phyloP scores from a whole-genome alignment of 2,888 invertebrate genomes.

The Unio delphinus region DNA sequence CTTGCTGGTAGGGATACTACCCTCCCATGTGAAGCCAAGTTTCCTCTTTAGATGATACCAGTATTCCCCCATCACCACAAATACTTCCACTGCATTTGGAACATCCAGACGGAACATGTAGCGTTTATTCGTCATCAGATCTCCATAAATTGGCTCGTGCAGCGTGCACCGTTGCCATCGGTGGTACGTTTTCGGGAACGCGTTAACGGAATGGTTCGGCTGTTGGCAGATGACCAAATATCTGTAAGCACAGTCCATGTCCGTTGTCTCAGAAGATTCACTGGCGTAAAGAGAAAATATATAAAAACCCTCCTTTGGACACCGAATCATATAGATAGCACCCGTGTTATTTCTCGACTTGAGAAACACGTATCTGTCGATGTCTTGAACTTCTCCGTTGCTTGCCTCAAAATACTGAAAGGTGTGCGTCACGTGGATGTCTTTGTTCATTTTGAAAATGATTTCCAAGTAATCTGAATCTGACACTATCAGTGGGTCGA shows the following conservation, averaged over 20 bases:
- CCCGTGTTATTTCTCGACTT: constrained; percentile 59
- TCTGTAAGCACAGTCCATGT: constrained; percentile 63
- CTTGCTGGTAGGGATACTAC: constrained; percentile 56
- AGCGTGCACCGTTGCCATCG: constrained; percentile 65
- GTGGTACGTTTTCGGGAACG: constrained; percentile 63
- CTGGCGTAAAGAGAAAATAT: constrained; percentile 66
- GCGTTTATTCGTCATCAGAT: constrained; percentile 62
- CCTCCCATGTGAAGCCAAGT: constrained; percentile 63
- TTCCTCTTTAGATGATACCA: constrained; percentile 64
- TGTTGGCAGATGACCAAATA: constrained; percentile 67
- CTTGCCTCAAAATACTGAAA: constrained; percentile 63
- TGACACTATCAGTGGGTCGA: constrained; percentile 60
- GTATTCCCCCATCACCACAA: constrained; percentile 61
- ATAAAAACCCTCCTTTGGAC: constrained; percentile 67
- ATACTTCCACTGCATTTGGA: constrained; percentile 63
- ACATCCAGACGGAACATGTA: constrained; percentile 65
- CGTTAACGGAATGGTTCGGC: constrained; percentile 50
- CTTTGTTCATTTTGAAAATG: constrained; percentile 54
- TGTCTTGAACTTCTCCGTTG: constrained; percentile 57
- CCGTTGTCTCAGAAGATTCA: constrained; percentile 34
- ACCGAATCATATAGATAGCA: constrained; percentile 65
- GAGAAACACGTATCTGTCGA: constrained; percentile 64
- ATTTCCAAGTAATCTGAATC: constrained; percentile 63
- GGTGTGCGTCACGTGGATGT: constrained; percentile 64
- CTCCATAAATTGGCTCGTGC: constrained; percentile 66